These are phyloP conservation scores for Melipona bicolor DNA, from an alignment of 2,888 invertebrate species.

Conservation along the genomic window DNA sequence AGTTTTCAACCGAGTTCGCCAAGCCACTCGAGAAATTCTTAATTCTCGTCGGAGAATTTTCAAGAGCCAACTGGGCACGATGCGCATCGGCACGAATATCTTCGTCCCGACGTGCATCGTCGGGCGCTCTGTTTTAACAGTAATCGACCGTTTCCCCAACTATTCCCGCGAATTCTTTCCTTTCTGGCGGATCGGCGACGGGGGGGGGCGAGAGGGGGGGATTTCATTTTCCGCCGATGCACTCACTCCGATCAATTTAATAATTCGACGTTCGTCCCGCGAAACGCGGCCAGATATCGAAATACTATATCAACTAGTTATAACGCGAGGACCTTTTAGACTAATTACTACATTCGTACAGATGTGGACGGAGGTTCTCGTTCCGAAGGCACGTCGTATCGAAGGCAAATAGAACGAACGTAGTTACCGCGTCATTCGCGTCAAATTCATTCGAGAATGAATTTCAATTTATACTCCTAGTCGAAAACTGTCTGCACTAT, in stretches of 20 bases:
- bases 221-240: constrained; percentile 25
- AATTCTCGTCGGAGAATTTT: neutral
- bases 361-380: neutral
- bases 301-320: constrained; percentile 11
- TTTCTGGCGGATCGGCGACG: neutral
- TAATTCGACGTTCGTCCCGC: constrained; percentile 14
- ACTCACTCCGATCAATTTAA: constrained; percentile 30
- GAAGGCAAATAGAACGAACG: neutral
- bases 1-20: constrained; percentile 21
- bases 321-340: constrained; percentile 35
- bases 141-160: neutral
- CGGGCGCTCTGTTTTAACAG: neutral
- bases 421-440: neutral
- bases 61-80: neutral
- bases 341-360: constrained; percentile 34
- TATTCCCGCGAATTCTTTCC: constrained; percentile 5
- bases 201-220: neutral
- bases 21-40: constrained; percentile 22
- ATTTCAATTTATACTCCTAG: neutral
- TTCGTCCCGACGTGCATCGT: neutral
- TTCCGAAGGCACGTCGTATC: neutral
- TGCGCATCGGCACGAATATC: neutral
- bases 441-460: neutral
- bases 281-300: constrained; percentile 35
- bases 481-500: no score